phyloP scores from a whole-genome alignment of 2,797 vertebrate species.

The Gymnothorax javanicus region DNA sequence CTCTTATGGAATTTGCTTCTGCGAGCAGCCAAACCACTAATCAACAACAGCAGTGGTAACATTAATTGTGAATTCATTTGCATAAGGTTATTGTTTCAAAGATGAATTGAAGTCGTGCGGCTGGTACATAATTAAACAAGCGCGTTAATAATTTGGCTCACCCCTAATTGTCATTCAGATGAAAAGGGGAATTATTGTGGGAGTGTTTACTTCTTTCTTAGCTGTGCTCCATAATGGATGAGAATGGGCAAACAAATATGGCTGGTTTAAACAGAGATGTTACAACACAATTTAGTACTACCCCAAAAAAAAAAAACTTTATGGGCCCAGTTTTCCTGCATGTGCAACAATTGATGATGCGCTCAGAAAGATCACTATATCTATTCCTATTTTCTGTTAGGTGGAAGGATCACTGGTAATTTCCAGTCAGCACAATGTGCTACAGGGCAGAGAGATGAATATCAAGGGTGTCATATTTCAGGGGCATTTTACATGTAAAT shows the following conservation, averaged over 20 bases:
- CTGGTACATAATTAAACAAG: constrained; percentile 39
- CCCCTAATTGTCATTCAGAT: constrained; percentile 28
- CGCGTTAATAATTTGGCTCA: constrained; percentile 47
- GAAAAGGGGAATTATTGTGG: constrained; percentile 43
- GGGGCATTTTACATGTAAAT: no score
- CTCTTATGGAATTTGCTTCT: constrained; percentile 36
- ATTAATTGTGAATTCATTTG: constrained; percentile 38
- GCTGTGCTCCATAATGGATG: neutral
- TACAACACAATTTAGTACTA: neutral
- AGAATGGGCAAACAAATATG: constrained; percentile 26
- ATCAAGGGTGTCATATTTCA: no score
- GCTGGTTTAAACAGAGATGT: constrained; percentile 43
- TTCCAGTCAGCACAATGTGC: no score
- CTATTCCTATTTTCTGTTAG: no score
- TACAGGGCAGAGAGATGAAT: no score
- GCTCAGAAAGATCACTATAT: no score
- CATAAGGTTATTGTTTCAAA: constrained; percentile 38
- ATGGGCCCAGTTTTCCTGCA: no score
- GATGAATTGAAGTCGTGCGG: constrained; percentile 45
- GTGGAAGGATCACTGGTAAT: no score
- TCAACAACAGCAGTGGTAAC: constrained; percentile 6
- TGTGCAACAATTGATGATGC: no score
- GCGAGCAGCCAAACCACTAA: constrained; percentile 22
- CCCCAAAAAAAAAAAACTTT: neutral
- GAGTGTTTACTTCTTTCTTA: constrained; percentile 3